A percentile compares a stretch with the other conserved stretches of the same genome.
phyloP scores from a whole-genome alignment of 2,888 invertebrate species.

The Boloria selene region DNA sequence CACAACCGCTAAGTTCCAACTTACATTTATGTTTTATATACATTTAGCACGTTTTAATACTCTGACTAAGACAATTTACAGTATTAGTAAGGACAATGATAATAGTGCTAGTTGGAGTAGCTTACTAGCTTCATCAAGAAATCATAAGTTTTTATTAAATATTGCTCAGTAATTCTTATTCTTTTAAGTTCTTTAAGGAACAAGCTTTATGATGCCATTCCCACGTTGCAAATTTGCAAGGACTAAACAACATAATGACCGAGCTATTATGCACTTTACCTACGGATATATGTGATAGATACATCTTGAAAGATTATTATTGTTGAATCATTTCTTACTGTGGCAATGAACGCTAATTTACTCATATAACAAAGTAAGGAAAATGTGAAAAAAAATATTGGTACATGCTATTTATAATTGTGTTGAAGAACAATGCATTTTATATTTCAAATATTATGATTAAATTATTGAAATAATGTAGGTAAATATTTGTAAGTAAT shows the following conservation, averaged over 20 bases:
- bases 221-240: constrained; percentile 23
- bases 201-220: constrained; percentile 14
- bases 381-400: neutral
- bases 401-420: neutral
- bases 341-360: neutral
- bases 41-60: too few relatives aligned
- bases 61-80: too few relatives aligned
- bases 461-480: too few relatives aligned
- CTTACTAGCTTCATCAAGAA: too few relatives aligned
- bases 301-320: constrained; percentile 16
- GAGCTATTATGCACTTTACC: constrained; percentile 31
- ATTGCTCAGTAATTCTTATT: too few relatives aligned
- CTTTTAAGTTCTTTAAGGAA: neutral
- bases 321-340: constrained; percentile 16
- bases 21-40: too few relatives aligned
- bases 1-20: too few relatives aligned
- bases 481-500: too few relatives aligned
- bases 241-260: constrained; percentile 23
- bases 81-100: too few relatives aligned
- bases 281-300: constrained; percentile 28
- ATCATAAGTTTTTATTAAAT: too few relatives aligned
- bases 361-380: neutral
- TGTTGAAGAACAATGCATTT: neutral
- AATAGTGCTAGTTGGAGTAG: too few relatives aligned
- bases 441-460: too few relatives aligned